Evolutionary conservation across 2,888 invertebrate genomes (phyloP), one percentile per base, ranked within the genome.

Genomic region (Quadroppia sp.): DNA sequence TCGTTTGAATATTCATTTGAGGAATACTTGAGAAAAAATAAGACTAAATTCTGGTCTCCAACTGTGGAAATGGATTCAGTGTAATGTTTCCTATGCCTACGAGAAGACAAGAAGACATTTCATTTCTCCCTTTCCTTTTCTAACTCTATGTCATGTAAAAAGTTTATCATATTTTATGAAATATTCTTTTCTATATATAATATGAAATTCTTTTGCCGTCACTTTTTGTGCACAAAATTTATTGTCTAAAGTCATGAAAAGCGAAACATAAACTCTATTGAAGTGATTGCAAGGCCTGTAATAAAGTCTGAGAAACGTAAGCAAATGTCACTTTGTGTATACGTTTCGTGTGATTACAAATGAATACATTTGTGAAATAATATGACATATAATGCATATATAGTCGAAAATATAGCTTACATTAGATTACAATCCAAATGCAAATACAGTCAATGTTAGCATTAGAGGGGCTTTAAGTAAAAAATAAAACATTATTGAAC

Each of bases 311-410:
- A 23, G 25, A 23, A 23, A 17, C 15, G 28, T 59, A 59, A 59
- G 59, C 59, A 59, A 59, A 59, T 59, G 59, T 59, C 59, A 59
- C 59, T 59, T 28, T 59, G 59, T 59, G 59, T 59, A 59, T 59
- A 28, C 59, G 25, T 59, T 59, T 59, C 59, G 28, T 59, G 59
- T 59, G 28, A 59, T 59, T 25, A 59, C 59, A n/a, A 25, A 59
- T 59, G 59, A 59, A 59, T 59, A 25, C 25, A 25, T 25, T 25
- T 28, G 6, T 59, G 6, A 25, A 59, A 59, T 59, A 25, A 59
- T 17, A 59, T 59, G 59, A 59, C 59, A 59, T 59, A 28, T 6
- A 20, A 59, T 59, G 28, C 28, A 59, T 28, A 59, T 59, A 28
- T 59, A 7, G 25, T 28, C 20, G n/a, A 7, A 50, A 50, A n/a